Conservation (phyloP, 2,888 invertebrate genomes). For the Lepidocyrtoides sp. region DNA sequence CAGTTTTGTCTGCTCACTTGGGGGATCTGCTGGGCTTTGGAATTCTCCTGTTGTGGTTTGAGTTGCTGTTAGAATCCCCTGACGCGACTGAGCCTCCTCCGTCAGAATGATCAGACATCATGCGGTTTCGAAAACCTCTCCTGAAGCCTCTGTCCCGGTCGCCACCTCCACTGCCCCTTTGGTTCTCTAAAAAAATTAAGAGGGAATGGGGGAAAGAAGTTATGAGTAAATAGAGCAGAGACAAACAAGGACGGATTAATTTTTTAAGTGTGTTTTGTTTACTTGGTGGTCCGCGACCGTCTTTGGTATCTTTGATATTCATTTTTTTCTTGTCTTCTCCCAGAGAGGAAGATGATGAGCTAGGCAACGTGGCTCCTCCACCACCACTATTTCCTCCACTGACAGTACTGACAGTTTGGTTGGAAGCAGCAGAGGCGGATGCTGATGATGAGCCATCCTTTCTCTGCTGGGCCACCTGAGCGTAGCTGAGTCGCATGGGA, state of each 20-base stretch:
- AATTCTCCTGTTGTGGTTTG: slow-evolving; percentile 56
- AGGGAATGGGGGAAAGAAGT: no score
- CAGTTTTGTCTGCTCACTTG: slow-evolving; percentile 58
- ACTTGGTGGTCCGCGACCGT: slow-evolving; percentile 83
- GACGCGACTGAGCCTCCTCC: slow-evolving; percentile 69
- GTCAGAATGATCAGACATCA: slow-evolving; percentile 81
- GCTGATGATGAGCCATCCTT: slow-evolving; percentile 81
- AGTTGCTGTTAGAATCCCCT: slow-evolving; percentile 35
- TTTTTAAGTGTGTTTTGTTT: no score
- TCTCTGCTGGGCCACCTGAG: slow-evolving; percentile 89
- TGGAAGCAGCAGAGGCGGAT: slow-evolving; percentile 25
- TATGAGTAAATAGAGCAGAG: no score
- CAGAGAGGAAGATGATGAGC: slow-evolving; percentile 58
- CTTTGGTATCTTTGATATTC: slow-evolving; percentile 82
- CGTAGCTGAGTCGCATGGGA: slow-evolving; percentile 88
- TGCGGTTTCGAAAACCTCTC: slow-evolving; percentile 75
- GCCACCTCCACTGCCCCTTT: slow-evolving; percentile 77
- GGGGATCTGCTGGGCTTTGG: slow-evolving; percentile 79
- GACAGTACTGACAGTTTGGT: slow-evolving; percentile 24
- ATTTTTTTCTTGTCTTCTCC: slow-evolving; percentile 81
- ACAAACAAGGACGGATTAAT: no score
- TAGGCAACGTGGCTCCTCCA: slow-evolving; percentile 9
- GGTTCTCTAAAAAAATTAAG: slow-evolving; percentile 79
- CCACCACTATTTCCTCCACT: neutral
- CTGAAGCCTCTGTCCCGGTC: slow-evolving; percentile 79